Evolutionary conservation across 2,797 vertebrate species (phyloP).

Genomic region (Ctenopoma multispine): DNA sequence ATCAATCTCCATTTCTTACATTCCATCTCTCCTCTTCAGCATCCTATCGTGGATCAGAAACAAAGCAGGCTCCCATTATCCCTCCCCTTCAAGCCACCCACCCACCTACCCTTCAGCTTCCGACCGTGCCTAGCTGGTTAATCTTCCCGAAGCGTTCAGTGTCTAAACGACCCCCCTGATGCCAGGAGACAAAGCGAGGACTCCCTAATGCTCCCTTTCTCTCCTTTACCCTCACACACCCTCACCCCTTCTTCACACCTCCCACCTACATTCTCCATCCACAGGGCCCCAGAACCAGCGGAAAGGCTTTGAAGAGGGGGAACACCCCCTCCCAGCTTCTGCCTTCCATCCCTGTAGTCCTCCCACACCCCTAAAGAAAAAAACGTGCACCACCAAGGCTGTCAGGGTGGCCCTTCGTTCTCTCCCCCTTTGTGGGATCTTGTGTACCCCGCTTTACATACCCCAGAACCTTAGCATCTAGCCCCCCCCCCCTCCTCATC

Average conservation of each 20-base stretch:
- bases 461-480: constrained; percentile 67
- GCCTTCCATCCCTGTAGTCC: constrained; percentile 77
- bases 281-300: constrained; percentile 78
- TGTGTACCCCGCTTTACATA: constrained; percentile 80
- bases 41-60: constrained; percentile 83
- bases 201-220: constrained; percentile 86
- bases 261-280: constrained; percentile 76
- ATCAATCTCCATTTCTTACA: constrained; percentile 77
- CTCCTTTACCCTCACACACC: constrained; percentile 68
- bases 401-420: constrained; percentile 89
- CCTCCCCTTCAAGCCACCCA: constrained; percentile 68
- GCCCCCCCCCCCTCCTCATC: constrained; percentile 33
- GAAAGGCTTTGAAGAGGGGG: constrained; percentile 80
- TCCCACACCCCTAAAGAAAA: constrained; percentile 78
- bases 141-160: constrained; percentile 99
- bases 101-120: constrained; percentile 88
- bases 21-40: constrained; percentile 76
- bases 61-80: constrained; percentile 91
- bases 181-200: constrained; percentile 92
- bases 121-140: constrained; percentile 97
- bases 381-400: constrained; percentile 83
- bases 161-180: constrained; percentile 96
- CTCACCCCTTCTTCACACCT: constrained; percentile 73
- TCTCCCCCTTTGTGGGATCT: constrained; percentile 79
- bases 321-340: constrained; percentile 68